Evolutionary conservation across 1,140 invertebrate species (phyloP), one percentile per base, ranked within the genome.

Genomic region (Carposina sasakii): DNA sequence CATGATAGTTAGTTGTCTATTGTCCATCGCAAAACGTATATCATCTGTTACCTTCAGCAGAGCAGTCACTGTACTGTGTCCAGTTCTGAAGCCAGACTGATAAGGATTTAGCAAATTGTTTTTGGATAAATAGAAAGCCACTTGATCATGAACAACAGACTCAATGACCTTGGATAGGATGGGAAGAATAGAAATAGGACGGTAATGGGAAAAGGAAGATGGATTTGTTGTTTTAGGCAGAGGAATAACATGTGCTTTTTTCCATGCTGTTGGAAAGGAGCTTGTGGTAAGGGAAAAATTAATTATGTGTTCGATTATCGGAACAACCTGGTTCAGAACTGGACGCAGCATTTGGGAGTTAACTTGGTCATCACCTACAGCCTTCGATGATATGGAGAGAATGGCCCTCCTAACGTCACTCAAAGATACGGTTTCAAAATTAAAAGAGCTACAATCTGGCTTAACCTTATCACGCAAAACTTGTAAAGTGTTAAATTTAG

Each of bases 11-110:
- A 43, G 13, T 9, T 2, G 13, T 10, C 20, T 36, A 15, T 46
- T 23, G 2, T 46, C 44, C n/a, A 34, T 46, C 9, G 31, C 31
- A 16, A 36, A 22, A 4, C 30, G 44, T 19, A 46, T 36, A 6
- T 46, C 44, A 36, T 46, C 30, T 24, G 23, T 24, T 2, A 24
- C 23, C 12, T 42, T 42, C n/a, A 26, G 5, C 12, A 12, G 12
- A 28, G 12, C 6, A 28, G 6, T 6, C 24, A 28, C 6, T 12
- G 12, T 28, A 6, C 6, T 6, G 6, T 28, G 24, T 28, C 24
- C 6, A 28, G 24, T n/a, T n/a, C n/a, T n/a, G n/a, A n/a, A n/a
- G n/a, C n/a, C n/a, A n/a, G n/a, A n/a, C n/a, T n/a, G n/a, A n/a
- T n/a, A n/a, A n/a, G n/a, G n/a, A n/a, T n/a, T n/a, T n/a, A n/a